Conservation (phyloP, 2,113 vertebrate genomes). For the Mugil cephalus region DNA sequence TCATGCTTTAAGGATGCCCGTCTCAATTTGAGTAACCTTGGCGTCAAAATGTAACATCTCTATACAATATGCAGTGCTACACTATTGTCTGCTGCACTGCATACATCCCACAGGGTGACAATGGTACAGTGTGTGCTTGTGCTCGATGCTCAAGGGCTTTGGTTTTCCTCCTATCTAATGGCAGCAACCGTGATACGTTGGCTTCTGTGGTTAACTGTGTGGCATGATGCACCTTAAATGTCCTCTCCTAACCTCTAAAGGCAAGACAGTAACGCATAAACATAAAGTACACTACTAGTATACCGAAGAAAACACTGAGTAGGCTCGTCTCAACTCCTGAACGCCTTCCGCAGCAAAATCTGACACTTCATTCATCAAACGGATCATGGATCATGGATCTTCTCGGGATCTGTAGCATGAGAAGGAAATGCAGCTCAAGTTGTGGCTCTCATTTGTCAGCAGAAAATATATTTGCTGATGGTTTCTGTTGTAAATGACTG, state of each 20-base stretch:
- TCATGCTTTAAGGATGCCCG: constrained; percentile 44
- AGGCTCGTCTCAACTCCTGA: background rate
- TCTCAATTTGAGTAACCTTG: constrained; percentile 37
- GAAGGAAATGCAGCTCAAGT: constrained; percentile 38
- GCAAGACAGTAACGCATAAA: constrained; percentile 32
- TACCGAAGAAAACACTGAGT: constrained; percentile 12
- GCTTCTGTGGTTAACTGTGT: constrained; percentile 30
- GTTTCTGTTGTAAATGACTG: constrained; percentile 24
- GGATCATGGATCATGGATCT: constrained; percentile 5
- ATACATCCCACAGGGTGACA: constrained; percentile 29
- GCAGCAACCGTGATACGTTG: constrained; percentile 41
- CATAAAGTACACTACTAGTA: constrained; percentile 6
- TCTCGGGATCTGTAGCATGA: constrained; percentile 38
- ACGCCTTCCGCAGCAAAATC: constrained; percentile 18
- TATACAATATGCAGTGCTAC: constrained; percentile 38
- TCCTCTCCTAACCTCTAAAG: constrained; percentile 31
- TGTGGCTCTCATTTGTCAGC: constrained; percentile 32
- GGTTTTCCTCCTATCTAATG: constrained; percentile 36
- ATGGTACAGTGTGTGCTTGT: constrained; percentile 33
- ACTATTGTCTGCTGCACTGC: constrained; percentile 1
- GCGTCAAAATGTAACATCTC: constrained; percentile 34
- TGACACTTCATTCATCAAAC: constrained; percentile 34
- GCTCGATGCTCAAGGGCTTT: constrained; percentile 44
- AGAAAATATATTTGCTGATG: constrained; percentile 22
- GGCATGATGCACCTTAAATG: constrained; percentile 27